Conservation (phyloP, 2,888 invertebrate genomes). For the Epistrophe eligans region DNA sequence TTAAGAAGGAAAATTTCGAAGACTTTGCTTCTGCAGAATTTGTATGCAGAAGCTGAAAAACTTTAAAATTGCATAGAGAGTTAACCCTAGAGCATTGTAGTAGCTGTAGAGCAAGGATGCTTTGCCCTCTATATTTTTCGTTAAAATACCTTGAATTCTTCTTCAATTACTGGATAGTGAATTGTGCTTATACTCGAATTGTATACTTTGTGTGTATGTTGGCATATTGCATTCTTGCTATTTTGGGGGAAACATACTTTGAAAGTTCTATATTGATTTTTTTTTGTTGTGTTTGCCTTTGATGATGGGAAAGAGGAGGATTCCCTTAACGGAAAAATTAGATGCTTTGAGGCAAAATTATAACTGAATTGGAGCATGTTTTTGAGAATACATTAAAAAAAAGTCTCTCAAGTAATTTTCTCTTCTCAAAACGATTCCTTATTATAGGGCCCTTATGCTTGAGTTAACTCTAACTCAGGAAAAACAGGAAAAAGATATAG, state of each 20-base stretch:
- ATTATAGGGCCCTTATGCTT: no score
- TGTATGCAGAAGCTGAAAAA: slow-evolving; percentile 25
- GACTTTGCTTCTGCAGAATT: slow-evolving; percentile 30
- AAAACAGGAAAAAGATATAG: no score
- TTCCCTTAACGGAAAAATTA: neutral
- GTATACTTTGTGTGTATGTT: neutral
- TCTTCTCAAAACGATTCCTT: no score
- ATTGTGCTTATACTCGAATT: neutral
- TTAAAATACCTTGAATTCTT: neutral
- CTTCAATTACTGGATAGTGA: slow-evolving; percentile 1
- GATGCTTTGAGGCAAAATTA: neutral
- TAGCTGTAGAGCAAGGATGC: slow-evolving; percentile 20
- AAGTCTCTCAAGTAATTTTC: no score
- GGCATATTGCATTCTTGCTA: slow-evolving; percentile 7
- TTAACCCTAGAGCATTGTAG: neutral
- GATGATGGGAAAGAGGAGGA: neutral
- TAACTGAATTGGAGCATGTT: neutral
- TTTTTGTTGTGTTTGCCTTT: neutral
- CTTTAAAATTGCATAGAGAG: slow-evolving; percentile 14
- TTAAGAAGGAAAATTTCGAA: slow-evolving; percentile 31
- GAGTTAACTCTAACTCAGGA: no score
- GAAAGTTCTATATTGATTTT: neutral
- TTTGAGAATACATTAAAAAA: no score
- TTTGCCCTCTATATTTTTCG: slow-evolving; percentile 25
- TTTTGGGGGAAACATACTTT: neutral